Conservation (phyloP, 1,140 invertebrate genomes). For the Bombus confusus region DNA sequence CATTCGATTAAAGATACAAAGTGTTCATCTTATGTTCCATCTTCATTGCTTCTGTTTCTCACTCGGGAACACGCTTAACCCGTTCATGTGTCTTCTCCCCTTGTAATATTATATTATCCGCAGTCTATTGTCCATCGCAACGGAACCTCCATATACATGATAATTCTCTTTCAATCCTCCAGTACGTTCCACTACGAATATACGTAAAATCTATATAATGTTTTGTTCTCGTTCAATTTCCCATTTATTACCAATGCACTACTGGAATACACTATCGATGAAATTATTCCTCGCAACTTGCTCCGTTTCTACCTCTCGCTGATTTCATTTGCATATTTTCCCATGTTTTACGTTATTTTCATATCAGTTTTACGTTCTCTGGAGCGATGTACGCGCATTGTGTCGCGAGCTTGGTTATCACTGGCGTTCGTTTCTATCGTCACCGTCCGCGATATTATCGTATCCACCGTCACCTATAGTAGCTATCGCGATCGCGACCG, state of each 20-base stretch:
- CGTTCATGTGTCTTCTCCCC: conserved; percentile 53
- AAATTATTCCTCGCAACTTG: background rate
- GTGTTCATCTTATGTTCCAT: conserved; percentile 8
- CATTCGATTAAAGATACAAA: background rate
- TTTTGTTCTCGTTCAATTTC: background rate
- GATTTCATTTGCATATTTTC: conserved; percentile 41
- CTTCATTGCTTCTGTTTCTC: conserved; percentile 17
- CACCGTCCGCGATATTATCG: conserved; percentile 40
- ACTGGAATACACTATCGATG: background rate
- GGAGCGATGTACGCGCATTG: conserved; percentile 24
- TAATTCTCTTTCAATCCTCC: conserved; percentile 54
- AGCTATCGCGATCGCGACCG: conserved; percentile 33
- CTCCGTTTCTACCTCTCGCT: conserved; percentile 4
- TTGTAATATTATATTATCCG: conserved; percentile 50
- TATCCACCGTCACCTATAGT: conserved; percentile 31
- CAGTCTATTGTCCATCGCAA: conserved; percentile 60
- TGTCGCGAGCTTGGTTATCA: conserved; percentile 46
- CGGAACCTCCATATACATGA: conserved; percentile 64
- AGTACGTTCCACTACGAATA: conserved; percentile 15
- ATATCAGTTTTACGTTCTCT: background rate
- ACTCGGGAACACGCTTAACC: conserved; percentile 54
- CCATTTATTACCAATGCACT: background rate
- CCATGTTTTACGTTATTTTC: conserved; percentile 28
- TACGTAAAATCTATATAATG: background rate
- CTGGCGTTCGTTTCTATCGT: conserved; percentile 42